phyloP scores from a whole-genome alignment of 2,888 invertebrate species.

The Bugula neritina region DNA sequence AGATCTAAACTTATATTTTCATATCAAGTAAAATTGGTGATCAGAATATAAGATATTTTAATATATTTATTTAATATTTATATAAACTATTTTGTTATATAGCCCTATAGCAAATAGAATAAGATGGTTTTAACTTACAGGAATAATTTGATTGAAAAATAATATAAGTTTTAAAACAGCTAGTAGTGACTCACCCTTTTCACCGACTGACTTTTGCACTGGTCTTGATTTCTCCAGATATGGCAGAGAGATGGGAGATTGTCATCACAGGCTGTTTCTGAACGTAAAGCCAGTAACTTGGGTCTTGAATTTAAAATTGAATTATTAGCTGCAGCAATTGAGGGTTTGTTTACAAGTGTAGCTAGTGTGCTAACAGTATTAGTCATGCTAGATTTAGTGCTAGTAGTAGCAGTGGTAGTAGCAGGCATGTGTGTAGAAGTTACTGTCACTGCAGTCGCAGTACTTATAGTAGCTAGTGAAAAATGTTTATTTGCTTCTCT shows the following conservation, averaged over 20 bases:
- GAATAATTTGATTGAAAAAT: too few species aligned
- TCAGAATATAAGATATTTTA: too few species aligned
- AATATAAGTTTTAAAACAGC: not conserved
- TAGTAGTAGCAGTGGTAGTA: not conserved
- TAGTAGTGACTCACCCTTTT: not conserved
- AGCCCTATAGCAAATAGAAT: too few species aligned
- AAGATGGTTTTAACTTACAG: too few species aligned
- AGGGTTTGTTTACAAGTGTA: too few species aligned
- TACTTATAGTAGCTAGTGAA: not conserved
- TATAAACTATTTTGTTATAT: too few species aligned
- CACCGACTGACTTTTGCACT: not conserved
- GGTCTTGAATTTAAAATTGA: too few species aligned
- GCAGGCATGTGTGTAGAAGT: not conserved
- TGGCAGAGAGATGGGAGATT: not conserved
- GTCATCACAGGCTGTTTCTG: not conserved
- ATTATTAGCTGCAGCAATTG: too few species aligned
- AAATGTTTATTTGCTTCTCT: not conserved
- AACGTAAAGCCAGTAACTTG: too few species aligned
- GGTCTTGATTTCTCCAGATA: not conserved
- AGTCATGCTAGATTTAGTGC: not conserved
- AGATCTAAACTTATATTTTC: too few species aligned
- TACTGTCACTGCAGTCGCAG: not conserved
- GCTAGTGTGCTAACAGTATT: not conserved
- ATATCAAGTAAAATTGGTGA: too few species aligned
- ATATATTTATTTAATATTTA: too few species aligned